Evolutionary conservation across 2,888 invertebrate species (phyloP).

Genomic region (Aleiodes alternator): DNA sequence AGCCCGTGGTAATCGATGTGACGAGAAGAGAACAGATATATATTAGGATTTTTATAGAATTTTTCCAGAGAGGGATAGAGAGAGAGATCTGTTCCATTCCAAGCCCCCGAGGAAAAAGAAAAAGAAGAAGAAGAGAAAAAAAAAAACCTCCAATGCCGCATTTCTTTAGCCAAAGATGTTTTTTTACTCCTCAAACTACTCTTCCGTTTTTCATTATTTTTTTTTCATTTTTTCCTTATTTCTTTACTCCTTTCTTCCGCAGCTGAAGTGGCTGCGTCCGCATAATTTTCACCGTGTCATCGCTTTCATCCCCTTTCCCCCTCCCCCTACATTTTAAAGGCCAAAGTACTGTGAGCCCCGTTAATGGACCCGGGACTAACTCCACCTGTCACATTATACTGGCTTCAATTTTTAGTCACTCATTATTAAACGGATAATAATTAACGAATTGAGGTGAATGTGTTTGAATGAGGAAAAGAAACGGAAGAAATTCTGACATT

Average conservation of each 20-base stretch:
- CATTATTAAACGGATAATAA: slow-evolving; percentile 7
- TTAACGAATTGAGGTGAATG: neutral
- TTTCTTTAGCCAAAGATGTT: slow-evolving; percentile 6
- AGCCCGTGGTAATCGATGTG: slow-evolving; percentile 22
- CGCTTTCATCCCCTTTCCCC: slow-evolving; percentile 43
- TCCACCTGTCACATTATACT: slow-evolving; percentile 6
- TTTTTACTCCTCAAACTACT: slow-evolving; percentile 16
- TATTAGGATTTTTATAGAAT: slow-evolving; percentile 31
- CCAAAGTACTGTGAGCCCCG: slow-evolving; percentile 37
- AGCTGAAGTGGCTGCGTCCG: slow-evolving; percentile 44
- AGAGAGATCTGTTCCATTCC: too few species aligned
- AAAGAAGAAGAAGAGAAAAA: neutral
- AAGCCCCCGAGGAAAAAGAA: too few species aligned
- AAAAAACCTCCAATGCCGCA: neutral
- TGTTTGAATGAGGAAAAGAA: neutral
- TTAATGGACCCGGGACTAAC: slow-evolving; percentile 46
- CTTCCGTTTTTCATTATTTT: neutral
- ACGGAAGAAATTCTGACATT: too few species aligned
- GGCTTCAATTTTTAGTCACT: slow-evolving; percentile 18
- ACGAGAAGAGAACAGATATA: slow-evolving; percentile 9
- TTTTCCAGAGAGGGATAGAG: neutral
- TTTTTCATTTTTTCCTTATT: neutral
- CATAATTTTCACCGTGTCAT: slow-evolving; percentile 54
- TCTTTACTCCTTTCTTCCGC: neutral
- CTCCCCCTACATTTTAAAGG: neutral